Base-by-base conservation (phyloP, 1,140 invertebrate species). In the Lutraria rhynchaena region DNA sequence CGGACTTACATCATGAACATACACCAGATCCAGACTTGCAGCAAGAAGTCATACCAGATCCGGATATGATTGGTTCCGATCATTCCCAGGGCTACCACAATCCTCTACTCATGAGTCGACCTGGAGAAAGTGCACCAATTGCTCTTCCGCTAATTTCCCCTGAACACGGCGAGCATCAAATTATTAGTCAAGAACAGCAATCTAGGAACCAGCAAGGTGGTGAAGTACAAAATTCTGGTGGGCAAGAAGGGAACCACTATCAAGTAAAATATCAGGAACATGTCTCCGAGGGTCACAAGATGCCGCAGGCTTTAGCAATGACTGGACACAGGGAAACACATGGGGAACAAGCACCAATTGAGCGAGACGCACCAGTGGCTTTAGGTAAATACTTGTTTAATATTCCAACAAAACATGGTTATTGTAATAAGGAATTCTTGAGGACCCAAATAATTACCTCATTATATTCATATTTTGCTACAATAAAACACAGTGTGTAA, bases 91-190 rank as follows among this genome's bases (percentile, higher is more conserved):
- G 63, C 3, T 67, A 19, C 29, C 13, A 46, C 13, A 71, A 71
- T 27, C 69, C 69, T 22, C 49, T 71, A n/a, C 22, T 9, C 19
- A 71, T 71, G 69, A 35, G 44, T 35, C 13, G 51, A 5, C 69
- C 49, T 17, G 69, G 69, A n/a, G 69, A 71, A 27, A 31, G 35
- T 0, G 49, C 69, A 29, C 69, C 69, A n/a, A 71, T 71, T 49
- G 69, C 69, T 22, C 22, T 71, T 41, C 69, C 69, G 17, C 29
- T 55, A 46, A 55, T 51, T 5, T 33, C 60, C 9, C n/a, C 37
- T 4, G 51, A 41, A 51, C 11, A 46, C 17, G 53, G 53, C 0
- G 69, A 46, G 1, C 5, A 41, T 41, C 37, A 41, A 41, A 41
- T n/a, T n/a, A n/a, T n/a, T n/a, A n/a, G 15, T 41, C 37, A 41